Evolutionary conservation across 2,113 vertebrate genomes (phyloP), one percentile per base, ranked within the genome.

Genomic region (Chionodraco myersi): DNA sequence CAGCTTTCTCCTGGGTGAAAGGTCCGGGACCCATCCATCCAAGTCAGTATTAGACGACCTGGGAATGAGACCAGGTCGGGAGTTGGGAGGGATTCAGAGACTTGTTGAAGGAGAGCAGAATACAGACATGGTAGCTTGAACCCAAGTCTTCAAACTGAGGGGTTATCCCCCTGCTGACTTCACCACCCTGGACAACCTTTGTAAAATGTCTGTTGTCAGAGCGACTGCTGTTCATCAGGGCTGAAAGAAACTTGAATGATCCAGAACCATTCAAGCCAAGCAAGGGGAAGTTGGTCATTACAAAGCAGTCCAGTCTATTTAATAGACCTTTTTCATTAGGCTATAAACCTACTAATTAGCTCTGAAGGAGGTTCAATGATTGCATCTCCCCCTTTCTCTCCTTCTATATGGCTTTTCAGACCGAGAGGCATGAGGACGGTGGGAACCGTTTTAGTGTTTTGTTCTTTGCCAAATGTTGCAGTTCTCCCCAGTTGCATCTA

Each of bases 341-440:
- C 61, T 64, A 45, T 80, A 66, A 75, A 64, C 41, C 53, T 59
- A 62, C 58, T 75, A 80, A 85, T 69, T 83, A 72, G 51, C 15
- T 41, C 51, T 11, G 36, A 85, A 75, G 51, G 57, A 81, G 36
- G 59, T 61, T 41, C 21, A 75, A 16, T 62, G 52, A 66, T 44
- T 71, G 45, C 1, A 48, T 60, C 41, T 54, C 34, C 45, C 14
- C n/a, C 9, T 49, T 47, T 49, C 2, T 52, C 1, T 52, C 15
- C 18, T 41, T 41, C 36, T 41, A 41, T 67, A 21, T 15, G 51
- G 66, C 36, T 57, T 70, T 70, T 26, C 15, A 41, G 53, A 30
- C n/a, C 18, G 45, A 51, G 52, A 49, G 63, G 26, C 16, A 18
- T 65, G 36, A 23, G 6, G 36, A 26, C n/a, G 15, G 21, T 66